These are phyloP conservation scores for Melanotus villosus DNA, from an alignment of 2,888 invertebrate species.

Conservation along the genomic window DNA sequence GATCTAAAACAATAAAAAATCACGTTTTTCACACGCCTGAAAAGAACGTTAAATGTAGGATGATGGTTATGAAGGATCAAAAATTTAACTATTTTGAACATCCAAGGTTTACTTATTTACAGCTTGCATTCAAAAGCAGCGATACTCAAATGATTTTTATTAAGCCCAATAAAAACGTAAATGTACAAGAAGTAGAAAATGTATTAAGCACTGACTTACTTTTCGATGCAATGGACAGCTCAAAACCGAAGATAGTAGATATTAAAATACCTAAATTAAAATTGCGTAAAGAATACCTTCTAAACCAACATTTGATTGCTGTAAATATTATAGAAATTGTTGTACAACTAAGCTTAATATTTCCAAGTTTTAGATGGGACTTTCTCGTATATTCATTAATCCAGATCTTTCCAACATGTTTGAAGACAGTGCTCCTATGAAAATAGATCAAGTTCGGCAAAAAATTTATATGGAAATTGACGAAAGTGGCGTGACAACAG, in stretches of 20 bases:
- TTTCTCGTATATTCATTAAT: neutral
- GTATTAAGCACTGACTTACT: neutral
- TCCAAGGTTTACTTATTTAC: neutral
- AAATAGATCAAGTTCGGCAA: neutral
- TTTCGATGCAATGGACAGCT: neutral
- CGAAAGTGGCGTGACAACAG: neutral
- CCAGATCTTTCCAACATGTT: neutral
- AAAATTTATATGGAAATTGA: neutral
- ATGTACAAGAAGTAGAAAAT: neutral
- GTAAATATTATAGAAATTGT: neutral
- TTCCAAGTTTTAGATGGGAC: neutral
- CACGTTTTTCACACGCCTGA: neutral
- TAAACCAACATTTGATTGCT: neutral
- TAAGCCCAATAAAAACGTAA: neutral
- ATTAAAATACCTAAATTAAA: neutral
- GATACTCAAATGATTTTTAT: neutral
- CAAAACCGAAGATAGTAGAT: neutral
- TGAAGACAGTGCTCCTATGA: neutral
- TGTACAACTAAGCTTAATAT: neutral
- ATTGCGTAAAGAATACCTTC: neutral
- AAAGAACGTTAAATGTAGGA: neutral
- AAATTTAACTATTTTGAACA: neutral
- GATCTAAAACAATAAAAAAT: neutral
- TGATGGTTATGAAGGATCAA: neutral
- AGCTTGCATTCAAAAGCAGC: neutral